Evolutionary conservation across 2,888 invertebrate genomes (phyloP).

Genomic region (Xestia ashworthii): DNA sequence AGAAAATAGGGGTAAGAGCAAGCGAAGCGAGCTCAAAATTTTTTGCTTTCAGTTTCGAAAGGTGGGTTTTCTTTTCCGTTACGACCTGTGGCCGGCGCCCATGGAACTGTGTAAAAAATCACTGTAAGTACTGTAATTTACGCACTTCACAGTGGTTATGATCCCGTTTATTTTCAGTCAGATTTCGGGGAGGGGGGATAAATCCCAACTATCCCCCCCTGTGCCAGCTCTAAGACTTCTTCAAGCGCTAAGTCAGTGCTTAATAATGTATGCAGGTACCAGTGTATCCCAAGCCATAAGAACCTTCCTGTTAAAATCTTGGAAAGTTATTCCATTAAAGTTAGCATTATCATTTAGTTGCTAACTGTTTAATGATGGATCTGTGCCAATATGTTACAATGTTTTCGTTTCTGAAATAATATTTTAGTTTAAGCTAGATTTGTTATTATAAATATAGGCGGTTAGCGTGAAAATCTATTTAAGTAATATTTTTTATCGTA

Average conservation of each 20-base stretch:
- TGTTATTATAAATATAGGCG: constrained; percentile 14
- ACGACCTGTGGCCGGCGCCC: no score
- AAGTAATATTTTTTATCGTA: neutral
- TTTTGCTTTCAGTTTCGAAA: no score
- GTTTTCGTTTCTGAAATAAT: constrained; percentile 39
- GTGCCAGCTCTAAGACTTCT: neutral
- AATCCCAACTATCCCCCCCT: no score
- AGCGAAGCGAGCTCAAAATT: no score
- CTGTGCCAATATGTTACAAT: constrained; percentile 40
- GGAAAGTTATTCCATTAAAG: constrained; percentile 37
- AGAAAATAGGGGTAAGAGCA: no score
- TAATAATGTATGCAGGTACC: neutral
- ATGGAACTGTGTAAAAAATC: no score
- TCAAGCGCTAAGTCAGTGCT: neutral
- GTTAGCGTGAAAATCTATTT: constrained; percentile 4
- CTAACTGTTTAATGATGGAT: constrained; percentile 40
- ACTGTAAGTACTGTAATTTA: no score
- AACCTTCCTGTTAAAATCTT: constrained; percentile 38
- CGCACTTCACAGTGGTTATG: no score
- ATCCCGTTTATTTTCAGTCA: no score
- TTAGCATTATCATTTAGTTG: constrained; percentile 41
- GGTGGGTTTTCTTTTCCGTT: no score
- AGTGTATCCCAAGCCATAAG: neutral
- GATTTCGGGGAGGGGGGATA: no score
- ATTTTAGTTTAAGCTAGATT: constrained; percentile 33